Evolutionary conservation across 2,113 vertebrate species (phyloP).

Genomic region (Sturnus vulgaris): DNA sequence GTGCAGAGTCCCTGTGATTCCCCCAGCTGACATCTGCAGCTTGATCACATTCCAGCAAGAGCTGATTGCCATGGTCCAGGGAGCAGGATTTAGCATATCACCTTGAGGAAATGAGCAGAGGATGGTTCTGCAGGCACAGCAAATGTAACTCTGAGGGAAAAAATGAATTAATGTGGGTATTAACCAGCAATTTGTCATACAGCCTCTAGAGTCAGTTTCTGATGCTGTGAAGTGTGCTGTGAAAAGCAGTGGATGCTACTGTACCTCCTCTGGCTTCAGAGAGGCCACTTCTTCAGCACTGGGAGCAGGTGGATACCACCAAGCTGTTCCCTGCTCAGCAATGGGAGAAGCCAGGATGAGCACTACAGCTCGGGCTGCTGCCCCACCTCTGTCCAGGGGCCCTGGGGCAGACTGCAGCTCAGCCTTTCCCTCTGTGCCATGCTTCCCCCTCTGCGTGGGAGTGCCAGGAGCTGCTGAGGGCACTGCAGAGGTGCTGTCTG

Average conservation of each 20-base stretch:
- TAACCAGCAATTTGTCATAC: background rate
- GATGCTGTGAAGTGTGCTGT: background rate
- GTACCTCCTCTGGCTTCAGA: background rate
- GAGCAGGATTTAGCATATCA: background rate
- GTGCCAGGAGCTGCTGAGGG: background rate
- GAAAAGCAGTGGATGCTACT: background rate
- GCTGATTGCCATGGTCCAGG: background rate
- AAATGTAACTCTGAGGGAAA: background rate
- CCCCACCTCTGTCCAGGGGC: background rate
- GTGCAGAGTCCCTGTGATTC: background rate
- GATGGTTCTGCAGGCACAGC: background rate
- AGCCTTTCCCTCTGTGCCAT: background rate
- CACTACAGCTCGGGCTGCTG: background rate
- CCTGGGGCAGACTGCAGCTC: background rate
- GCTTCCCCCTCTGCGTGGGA: background rate
- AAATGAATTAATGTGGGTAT: background rate
- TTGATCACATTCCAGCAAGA: background rate
- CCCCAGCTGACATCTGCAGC: background rate
- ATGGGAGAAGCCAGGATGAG: background rate
- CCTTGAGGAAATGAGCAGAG: background rate
- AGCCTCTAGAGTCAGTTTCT: background rate
- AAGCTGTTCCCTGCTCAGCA: background rate
- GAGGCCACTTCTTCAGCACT: background rate
- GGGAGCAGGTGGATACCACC: background rate
- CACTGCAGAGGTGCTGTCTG: background rate